Base-by-base conservation (phyloP, 2,888 invertebrate species). In the Drosophila flavopinicola region DNA sequence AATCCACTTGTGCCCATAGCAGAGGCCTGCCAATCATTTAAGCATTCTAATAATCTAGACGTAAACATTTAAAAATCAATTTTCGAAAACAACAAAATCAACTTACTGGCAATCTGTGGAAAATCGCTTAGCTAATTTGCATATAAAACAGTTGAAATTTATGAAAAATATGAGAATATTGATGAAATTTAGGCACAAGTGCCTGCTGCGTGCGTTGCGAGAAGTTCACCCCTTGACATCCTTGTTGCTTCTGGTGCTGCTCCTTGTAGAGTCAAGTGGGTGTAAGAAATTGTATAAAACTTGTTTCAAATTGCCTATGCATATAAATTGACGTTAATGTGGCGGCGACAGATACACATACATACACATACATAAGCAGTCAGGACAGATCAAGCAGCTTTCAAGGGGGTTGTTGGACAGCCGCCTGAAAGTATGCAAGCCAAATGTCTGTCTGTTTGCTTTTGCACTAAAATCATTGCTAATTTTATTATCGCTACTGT, bases 271-370 rank as follows among this genome's bases (percentile, higher is more conserved):
- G 83, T 91, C 91, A 91, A 91, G 91, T 91, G 89, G 79, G 78
- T 87, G 88, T 86, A 90, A 90, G 83, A 89, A 89, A 90, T 90
- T 90, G 75, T 85, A 85, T 90, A 90, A 90, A 90, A 90, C 90
- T 90, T 87, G 83, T 87, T 88, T 60, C 88, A 90, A 90, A 90
- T 90, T 90, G 90, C 88, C 91, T 91, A 90, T 91, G 91, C 91
- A 91, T 91, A 91, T 91, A 91, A 91, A 91, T 91, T 90, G 91
- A 83, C 75, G 88, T 90, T 91, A 91, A 91, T 88, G 83, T 87
- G 58, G 11, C 33, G 45, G 39, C 52, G 47, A 42, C 39, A 78
- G 86, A 85, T 82, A 88, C 84, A 82, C 75, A 69, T 41, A 30
- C 27, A 23, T 6, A 15, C 7, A 27, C n/a, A 33, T 17, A 32